Base-by-base conservation (phyloP, 2,888 invertebrate genomes). In the Lacanobia wlatinum region DNA sequence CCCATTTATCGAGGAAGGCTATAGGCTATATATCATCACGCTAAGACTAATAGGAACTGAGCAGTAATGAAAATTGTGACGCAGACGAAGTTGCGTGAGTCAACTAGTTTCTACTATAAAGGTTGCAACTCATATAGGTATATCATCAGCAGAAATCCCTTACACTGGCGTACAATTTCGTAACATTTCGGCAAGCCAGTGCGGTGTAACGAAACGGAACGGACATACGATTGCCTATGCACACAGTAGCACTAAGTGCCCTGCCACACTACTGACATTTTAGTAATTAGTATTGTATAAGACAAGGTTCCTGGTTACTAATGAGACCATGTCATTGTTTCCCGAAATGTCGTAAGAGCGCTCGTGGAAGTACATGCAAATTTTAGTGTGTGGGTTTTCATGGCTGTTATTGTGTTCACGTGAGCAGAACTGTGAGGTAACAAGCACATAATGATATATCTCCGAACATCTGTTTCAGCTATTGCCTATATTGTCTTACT, bases 121-220 rank as follows among this genome's bases (percentile, higher is more conserved):
- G 40, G 21, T 18, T 40, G 10, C 1, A 7, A 53, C 52, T 53
- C 23, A 16, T 43, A 4, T 28, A 28, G 4, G 48, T 12, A 38
- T 50, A 76, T 38, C 43, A 9, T 59, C 38, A 73, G 34, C 50
- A 48, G 46, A 76, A 74, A 77, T 70, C 74, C 75, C 76, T 53
- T 63, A 69, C 56, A 65, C 46, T n/a, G 23, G 81, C 66, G 46
- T 38, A 52, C 34, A 48, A 73, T 86, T 77, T 85, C 84, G 77
- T 72, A 87, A 86, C 59, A 73, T 75, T 78, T 75, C 76, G 77
- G 79, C 71, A 69, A 81, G 53, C 40, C 87, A 79, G 78, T 70
- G 68, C 83, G 76, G 87, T 77, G 87, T 74, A 85, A 62, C 85
- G 83, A 87, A 78, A 77, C 68, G 87, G 79, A 86, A 86, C 85